Evolutionary conservation across 2,113 vertebrate species (phyloP), one percentile per base, ranked within the genome.

Genomic region (Thamnophis sirtalis): DNA sequence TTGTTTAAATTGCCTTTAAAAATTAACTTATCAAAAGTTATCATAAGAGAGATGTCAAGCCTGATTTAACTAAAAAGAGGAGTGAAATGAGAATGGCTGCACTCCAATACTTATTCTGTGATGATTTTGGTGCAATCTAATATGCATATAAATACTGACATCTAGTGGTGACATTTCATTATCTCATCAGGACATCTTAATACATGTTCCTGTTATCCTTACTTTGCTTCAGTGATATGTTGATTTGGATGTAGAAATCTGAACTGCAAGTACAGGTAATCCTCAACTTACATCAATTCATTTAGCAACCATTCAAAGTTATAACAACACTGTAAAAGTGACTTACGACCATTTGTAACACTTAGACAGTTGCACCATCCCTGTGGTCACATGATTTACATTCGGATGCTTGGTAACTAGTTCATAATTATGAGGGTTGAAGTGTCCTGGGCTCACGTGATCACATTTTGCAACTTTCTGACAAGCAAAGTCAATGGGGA

Each of bases 71-170:
- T 43, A 63, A n/a, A 38, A 48, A 9, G 26, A 13, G 33, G 22
- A 51, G 17, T 49, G 49, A 33, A 51, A 53, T 5, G 33, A 50
- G 43, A 88, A 73, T 38, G 51, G 22, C 8, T 87, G 11, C 28
- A 51, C 22, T 54, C 38, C 11, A 50, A 53, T 86, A n/a, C 9
- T 38, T 38, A 9, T 19, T 15, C 3, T 50, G 53, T 92, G 38
- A 8, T 33, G 26, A 49, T 51, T 56, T 11, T 92, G 5, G 49
- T 24, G 51, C 33, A 49, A 4, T 89, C 4, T 86, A 19, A 89
- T 93, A 56, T 19, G n/a, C 43, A 80, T 38, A 58, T 13, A 73
- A 89, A 89, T 43, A n/a, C 68, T 60, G 92, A 84, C 90, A 91
- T 33, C 55, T 88, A 86, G 80, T 88, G 93, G 80, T 55, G 3